Evolutionary conservation across 2,797 vertebrate species (phyloP).

Genomic region (Oreonectes daqikongensis): DNA sequence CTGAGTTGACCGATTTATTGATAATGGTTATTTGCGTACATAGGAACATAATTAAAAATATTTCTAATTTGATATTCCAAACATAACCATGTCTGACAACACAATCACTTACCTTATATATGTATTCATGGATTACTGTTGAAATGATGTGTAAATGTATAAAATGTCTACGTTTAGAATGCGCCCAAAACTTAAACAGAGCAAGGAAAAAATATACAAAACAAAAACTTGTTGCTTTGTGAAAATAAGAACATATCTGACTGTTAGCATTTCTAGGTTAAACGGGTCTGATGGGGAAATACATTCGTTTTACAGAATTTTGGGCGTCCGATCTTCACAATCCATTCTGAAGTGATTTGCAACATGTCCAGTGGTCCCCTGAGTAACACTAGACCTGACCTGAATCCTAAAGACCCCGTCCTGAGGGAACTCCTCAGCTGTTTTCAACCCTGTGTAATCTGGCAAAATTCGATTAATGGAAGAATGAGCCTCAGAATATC

Average conservation of each 20-base stretch:
- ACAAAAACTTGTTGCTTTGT: background rate
- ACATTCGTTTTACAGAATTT: slow-evolving; percentile 66
- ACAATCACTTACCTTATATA: no score
- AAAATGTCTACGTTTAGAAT: no score
- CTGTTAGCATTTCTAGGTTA: background rate
- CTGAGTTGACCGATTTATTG: no score
- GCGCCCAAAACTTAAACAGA: no score
- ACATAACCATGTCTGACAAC: no score
- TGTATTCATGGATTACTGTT: no score
- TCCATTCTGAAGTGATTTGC: slow-evolving; percentile 79
- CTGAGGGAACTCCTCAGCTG: slow-evolving; percentile 72
- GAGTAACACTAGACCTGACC: slow-evolving; percentile 76
- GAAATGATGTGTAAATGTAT: no score
- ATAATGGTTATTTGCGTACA: no score
- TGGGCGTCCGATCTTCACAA: slow-evolving; percentile 74
- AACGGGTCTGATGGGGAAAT: slow-evolving; percentile 21
- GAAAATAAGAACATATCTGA: background rate
- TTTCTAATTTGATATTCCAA: no score
- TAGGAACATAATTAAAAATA: no score
- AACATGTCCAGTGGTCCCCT: slow-evolving; percentile 74
- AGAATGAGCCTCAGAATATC: slow-evolving; percentile 41
- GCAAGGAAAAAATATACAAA: no score
- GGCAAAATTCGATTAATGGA: slow-evolving; percentile 70
- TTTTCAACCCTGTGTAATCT: slow-evolving; percentile 73
- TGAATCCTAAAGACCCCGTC: slow-evolving; percentile 77